These are phyloP conservation scores for Podarcis muralis DNA, from an alignment of 2,113 vertebrate species.

Conservation along the genomic window DNA sequence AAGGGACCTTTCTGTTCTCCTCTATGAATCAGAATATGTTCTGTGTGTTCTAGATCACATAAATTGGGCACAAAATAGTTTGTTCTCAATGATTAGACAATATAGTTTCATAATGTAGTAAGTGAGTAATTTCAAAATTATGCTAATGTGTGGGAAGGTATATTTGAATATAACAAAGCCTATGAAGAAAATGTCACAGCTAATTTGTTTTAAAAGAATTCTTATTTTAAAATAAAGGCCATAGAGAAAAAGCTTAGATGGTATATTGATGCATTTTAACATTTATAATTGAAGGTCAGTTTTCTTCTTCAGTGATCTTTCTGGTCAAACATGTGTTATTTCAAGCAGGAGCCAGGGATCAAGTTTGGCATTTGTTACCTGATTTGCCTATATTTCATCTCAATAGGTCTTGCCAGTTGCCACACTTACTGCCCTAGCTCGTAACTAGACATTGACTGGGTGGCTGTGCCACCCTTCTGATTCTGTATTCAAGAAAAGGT, in stretches of 20 bases:
- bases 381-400: slow-evolving; percentile 6
- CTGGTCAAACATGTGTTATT: slow-evolving; percentile 16
- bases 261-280: background rate
- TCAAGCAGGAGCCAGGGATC: background rate
- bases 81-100: background rate
- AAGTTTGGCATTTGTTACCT: slow-evolving; percentile 4
- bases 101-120: background rate
- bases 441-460: background rate
- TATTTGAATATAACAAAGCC: background rate
- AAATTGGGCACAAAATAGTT: background rate
- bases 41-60: background rate
- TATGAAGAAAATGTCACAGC: background rate
- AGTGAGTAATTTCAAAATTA: background rate
- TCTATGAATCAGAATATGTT: background rate
- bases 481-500: background rate
- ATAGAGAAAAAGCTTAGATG: background rate
- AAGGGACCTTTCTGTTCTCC: background rate
- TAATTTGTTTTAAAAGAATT: background rate
- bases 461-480: background rate
- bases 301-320: background rate
- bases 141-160: background rate
- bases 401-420: slow-evolving; percentile 5
- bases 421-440: background rate
- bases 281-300: slow-evolving; percentile 9
- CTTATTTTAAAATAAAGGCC: background rate